Base-by-base conservation (phyloP, 2,888 invertebrate species). In the Serrognathus titanus region DNA sequence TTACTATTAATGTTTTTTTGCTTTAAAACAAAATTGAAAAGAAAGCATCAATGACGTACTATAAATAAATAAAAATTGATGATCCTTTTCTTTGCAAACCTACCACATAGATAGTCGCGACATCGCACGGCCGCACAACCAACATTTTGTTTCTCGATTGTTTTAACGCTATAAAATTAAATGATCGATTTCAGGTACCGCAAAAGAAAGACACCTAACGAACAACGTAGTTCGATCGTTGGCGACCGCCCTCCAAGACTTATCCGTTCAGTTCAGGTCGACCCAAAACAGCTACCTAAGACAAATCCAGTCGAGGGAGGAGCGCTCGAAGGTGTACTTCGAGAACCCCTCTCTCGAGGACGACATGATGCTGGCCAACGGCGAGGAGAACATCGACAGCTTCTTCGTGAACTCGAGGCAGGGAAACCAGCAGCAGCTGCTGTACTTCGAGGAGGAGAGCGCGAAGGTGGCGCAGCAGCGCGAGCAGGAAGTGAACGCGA, bases 271-370 rank as follows among this genome's bases (percentile, higher is more conserved):
- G 59, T 97, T 97, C 75, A 84, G 95, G 56, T 83, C 85, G 11
- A 88, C 90, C 13, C 97, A 97, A 74, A 92, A 91, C 62, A 83
- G 84, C 62, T 97, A 97, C 75, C 80, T 97, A 56, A 86, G 87
- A 71, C 92, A 94, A 66, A 80, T 98, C 1, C 92, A 94, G 59
- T 91, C 90, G 0, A 83, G 96, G 63, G 96, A 97, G 74, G 95
- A 96, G 70, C 82, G 95, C 51, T 94, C 94, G 1, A 90, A 90
- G 69, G 89, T 91, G 39, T 95, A 91, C 79, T 94, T 97, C 75
- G 90, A 91, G 65, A 79, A 72, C 58, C 72, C 82, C 35, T 63
- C 66, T 8, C 54, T 70, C 24, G 72, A 75, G 37, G 66, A 72
- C n/a, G 73, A 77, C 48, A 64, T 61, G 46, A 67, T 75, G 57